Percentiles rank a stretch among this genome's conserved stretches.
phyloP scores from a whole-genome alignment of 1,140 invertebrate species.

The Hirudo medicinalis region DNA sequence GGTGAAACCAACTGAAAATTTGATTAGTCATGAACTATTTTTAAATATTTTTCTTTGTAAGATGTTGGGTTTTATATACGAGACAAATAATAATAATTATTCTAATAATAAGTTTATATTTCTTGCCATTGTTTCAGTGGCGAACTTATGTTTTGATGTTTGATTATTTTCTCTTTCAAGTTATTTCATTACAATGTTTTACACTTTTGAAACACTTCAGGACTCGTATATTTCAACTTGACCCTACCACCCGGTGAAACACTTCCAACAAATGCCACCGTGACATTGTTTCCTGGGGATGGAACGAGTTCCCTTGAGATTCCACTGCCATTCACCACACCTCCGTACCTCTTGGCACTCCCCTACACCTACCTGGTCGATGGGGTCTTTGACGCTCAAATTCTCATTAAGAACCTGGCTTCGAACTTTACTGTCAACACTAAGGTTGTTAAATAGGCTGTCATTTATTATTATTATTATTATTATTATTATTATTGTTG shows the following conservation, averaged over 20 bases:
- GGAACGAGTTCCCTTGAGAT: conserved; percentile 3
- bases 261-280: conserved; percentile 24
- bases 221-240: conserved; percentile 12
- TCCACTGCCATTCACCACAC: conserved; percentile 12
- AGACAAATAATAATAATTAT: too few relatives aligned
- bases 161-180: too few relatives aligned
- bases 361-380: conserved; percentile 22
- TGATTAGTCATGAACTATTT: too few relatives aligned
- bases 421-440: conserved; percentile 21
- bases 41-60: too few relatives aligned
- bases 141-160: too few relatives aligned
- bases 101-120: too few relatives aligned
- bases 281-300: conserved; percentile 26
- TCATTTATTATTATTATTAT: too few relatives aligned
- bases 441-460: conserved; percentile 20
- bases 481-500: too few relatives aligned
- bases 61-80: too few relatives aligned
- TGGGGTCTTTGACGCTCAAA: conserved; percentile 25
- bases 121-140: too few relatives aligned
- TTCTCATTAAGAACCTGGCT: conserved; percentile 28
- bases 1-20: neutral
- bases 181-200: too few relatives aligned
- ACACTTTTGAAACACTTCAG: neutral
- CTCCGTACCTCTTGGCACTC: neutral
- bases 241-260: conserved; percentile 13